phyloP scores from a whole-genome alignment of 2,888 invertebrate genomes.

The Caenorhabditis sp. region DNA sequence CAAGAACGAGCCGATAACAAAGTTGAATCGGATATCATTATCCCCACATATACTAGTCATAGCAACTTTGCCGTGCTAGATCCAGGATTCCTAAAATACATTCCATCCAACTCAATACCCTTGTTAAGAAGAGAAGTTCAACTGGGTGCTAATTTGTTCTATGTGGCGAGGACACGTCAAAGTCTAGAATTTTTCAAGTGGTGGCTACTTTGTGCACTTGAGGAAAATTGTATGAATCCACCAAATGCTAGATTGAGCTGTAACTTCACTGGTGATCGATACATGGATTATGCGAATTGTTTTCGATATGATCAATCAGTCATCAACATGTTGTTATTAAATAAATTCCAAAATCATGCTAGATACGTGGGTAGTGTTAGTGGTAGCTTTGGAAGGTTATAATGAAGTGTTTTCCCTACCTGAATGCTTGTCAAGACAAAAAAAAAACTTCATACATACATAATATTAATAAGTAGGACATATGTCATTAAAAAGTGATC shows the following conservation, averaged over 20 bases:
- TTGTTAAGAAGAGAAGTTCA: conserved; percentile 14
- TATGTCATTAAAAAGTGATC: not conserved
- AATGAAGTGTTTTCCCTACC: too few species aligned
- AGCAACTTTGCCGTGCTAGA: conserved; percentile 24
- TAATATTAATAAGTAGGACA: not conserved
- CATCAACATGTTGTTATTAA: conserved; percentile 13
- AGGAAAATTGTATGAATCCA: conserved; percentile 17
- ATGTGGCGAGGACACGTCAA: conserved; percentile 9
- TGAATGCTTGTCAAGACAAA: not conserved
- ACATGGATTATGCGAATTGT: conserved; percentile 11
- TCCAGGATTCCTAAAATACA: conserved; percentile 11
- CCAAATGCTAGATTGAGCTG: conserved; percentile 13
- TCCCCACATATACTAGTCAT: conserved; percentile 33
- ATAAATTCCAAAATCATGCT: conserved; percentile 6
- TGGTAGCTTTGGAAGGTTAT: not conserved
- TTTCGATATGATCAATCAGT: conserved; percentile 21
- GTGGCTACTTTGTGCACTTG: conserved; percentile 25
- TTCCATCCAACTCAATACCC: conserved; percentile 11
- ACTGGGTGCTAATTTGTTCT: conserved; percentile 21
- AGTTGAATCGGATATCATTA: conserved; percentile 11
- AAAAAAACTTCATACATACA: not conserved
- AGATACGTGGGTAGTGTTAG: not conserved
- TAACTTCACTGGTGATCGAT: conserved; percentile 2
- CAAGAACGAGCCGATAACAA: not conserved
- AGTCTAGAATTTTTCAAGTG: conserved; percentile 15